A percentile compares a stretch with the other conserved stretches of the same genome.
phyloP scores from a whole-genome alignment of 2,888 invertebrate genomes.

The Sarcophaga variegata region DNA sequence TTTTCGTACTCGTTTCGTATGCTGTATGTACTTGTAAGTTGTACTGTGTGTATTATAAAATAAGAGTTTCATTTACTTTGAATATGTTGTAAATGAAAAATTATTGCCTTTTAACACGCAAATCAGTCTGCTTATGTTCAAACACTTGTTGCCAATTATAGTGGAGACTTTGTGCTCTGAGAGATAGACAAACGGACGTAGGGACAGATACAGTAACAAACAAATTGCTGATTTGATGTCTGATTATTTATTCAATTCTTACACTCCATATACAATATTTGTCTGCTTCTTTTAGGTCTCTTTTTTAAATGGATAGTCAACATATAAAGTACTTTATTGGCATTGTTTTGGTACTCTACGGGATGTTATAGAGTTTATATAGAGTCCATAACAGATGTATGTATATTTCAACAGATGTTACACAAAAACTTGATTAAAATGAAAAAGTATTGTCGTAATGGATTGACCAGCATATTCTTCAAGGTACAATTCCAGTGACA shows the following conservation, averaged over 20 bases:
- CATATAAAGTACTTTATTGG: background rate
- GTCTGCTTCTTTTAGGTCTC: too few relatives aligned
- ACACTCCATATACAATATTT: constrained; percentile 14
- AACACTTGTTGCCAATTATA: constrained; percentile 36
- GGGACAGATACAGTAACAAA: constrained; percentile 7
- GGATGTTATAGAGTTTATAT: too few relatives aligned
- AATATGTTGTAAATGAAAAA: constrained; percentile 32
- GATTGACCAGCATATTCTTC: too few relatives aligned
- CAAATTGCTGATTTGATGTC: constrained; percentile 39
- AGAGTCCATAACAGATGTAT: too few relatives aligned
- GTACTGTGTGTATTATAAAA: background rate
- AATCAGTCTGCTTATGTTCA: constrained; percentile 37
- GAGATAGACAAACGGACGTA: background rate
- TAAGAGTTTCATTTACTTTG: constrained; percentile 35
- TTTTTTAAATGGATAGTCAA: background rate
- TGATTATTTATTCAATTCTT: constrained; percentile 31
- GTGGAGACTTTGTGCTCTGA: background rate
- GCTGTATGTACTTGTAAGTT: background rate
- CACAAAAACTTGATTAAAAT: too few relatives aligned
- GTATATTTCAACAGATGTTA: too few relatives aligned
- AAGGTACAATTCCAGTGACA: too few relatives aligned
- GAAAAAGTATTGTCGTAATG: too few relatives aligned
- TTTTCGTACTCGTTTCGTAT: background rate
- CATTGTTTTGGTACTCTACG: background rate
- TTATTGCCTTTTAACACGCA: constrained; percentile 58